A percentile compares a stretch with the other conserved stretches of the same genome.
Conservation (phyloP, 2,113 vertebrate species). For the Daboia siamensis region DNA sequence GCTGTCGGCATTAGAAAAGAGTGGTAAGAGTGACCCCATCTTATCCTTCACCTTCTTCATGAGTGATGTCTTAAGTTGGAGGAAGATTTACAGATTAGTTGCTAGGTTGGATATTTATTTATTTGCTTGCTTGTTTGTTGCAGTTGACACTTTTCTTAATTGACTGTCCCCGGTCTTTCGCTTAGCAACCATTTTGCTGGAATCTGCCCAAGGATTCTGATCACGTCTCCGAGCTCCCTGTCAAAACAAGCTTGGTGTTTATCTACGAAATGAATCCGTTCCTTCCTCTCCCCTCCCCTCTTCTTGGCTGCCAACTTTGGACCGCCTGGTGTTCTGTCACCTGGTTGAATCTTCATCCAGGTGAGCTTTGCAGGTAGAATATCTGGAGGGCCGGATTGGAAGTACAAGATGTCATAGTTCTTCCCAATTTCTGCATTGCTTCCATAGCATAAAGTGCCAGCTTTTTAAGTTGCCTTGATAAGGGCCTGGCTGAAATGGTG, state of each 20-base stretch:
- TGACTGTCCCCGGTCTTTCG: neutral
- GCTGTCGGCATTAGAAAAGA: neutral
- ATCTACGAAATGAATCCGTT: neutral
- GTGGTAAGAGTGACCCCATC: no score
- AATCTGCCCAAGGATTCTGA: neutral
- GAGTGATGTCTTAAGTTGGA: neutral
- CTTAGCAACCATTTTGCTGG: conserved; percentile 32
- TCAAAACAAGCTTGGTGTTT: neutral
- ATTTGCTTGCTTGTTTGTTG: neutral
- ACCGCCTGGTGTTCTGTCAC: neutral
- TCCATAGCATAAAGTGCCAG: neutral
- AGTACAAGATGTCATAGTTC: neutral
- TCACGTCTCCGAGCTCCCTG: neutral
- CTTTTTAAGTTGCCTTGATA: neutral
- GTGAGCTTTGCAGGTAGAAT: neutral
- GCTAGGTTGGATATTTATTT: neutral
- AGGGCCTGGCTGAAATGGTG: neutral
- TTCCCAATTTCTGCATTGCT: neutral
- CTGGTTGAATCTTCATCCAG: neutral
- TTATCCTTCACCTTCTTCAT: no score
- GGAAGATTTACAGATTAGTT: neutral
- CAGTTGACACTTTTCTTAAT: neutral
- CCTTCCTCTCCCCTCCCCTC: neutral
- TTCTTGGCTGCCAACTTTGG: neutral
- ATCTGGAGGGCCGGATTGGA: neutral